These are phyloP conservation scores for Pristionchus mayeri DNA, from an alignment of 2,888 invertebrate species.

Conservation along the genomic window DNA sequence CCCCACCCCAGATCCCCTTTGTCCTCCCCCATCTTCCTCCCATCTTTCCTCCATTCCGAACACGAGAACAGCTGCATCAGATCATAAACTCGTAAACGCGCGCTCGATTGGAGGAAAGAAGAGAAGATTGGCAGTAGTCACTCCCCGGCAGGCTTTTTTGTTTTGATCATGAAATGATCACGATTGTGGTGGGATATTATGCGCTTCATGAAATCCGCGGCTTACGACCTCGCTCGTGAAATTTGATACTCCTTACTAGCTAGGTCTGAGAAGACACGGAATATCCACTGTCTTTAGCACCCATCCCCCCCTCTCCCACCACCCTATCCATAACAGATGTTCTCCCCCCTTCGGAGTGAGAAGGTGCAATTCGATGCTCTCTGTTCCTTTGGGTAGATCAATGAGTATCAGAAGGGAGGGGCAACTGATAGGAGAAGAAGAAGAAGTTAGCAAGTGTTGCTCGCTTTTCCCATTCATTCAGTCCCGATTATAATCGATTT, in stretches of 20 bases:
- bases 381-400: conserved; percentile 1
- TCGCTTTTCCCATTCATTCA: too few relatives aligned
- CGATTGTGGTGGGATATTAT: too few relatives aligned
- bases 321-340: conserved; percentile 24
- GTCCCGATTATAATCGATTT: too few relatives aligned
- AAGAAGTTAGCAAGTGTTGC: conserved; percentile 38
- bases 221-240: too few relatives aligned
- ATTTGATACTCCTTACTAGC: too few relatives aligned
- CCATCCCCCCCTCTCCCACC: background rate
- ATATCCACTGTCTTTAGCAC: too few relatives aligned
- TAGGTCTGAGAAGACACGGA: too few relatives aligned
- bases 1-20: background rate
- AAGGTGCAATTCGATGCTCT: conserved; percentile 9
- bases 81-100: conserved; percentile 46
- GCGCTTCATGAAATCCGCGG: too few relatives aligned
- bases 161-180: background rate
- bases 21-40: background rate
- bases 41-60: background rate
- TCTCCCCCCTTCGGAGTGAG: background rate
- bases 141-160: too few relatives aligned
- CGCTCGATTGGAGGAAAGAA: background rate
- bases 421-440: conserved; percentile 24
- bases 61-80: conserved; percentile 40
- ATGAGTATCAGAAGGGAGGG: background rate
- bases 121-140: conserved; percentile 14